Percentiles rank a stretch among this genome's conserved stretches.
These are phyloP conservation scores for Cydia pomonella DNA, from an alignment of 1,140 invertebrate genomes.

Conservation along the genomic window DNA sequence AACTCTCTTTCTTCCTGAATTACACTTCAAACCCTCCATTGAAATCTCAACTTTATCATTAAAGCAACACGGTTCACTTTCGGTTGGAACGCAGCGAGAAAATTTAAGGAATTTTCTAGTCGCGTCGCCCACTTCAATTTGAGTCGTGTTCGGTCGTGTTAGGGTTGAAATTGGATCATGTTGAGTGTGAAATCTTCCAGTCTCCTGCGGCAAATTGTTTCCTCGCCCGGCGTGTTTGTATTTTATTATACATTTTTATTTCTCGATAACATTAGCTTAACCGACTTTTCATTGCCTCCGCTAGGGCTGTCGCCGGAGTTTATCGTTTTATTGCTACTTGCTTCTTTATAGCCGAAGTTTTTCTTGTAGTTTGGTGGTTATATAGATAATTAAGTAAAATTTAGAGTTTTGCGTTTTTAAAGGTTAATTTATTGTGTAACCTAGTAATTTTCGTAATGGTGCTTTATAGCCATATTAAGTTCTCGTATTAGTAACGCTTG, in stretches of 20 bases:
- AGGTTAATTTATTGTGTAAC: too few relatives aligned
- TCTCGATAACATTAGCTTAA: constrained; percentile 81
- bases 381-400: not conserved
- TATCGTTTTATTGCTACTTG: not conserved
- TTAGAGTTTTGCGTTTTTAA: not conserved
- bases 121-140: constrained; percentile 46
- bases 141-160: constrained; percentile 48
- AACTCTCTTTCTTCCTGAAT: constrained; percentile 79
- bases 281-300: constrained; percentile 79
- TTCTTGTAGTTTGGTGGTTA: not conserved
- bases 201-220: constrained; percentile 80
- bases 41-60: constrained; percentile 52
- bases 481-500: too few relatives aligned
- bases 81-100: constrained; percentile 41
- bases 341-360: not conserved
- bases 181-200: constrained; percentile 72
- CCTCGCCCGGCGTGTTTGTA: constrained; percentile 78
- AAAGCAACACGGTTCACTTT: constrained; percentile 46
- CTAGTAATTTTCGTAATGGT: too few relatives aligned
- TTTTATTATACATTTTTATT: constrained; percentile 81
- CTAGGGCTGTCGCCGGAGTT: constrained; percentile 65
- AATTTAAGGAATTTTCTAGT: constrained; percentile 77
- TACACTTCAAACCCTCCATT: constrained; percentile 44
- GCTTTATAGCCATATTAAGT: too few relatives aligned
- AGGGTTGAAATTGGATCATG: constrained; percentile 48